A percentile compares a stretch with the other conserved stretches of the same genome.
phyloP scores from a whole-genome alignment of 2,888 invertebrate genomes.

The Hypolimnas misippus region DNA sequence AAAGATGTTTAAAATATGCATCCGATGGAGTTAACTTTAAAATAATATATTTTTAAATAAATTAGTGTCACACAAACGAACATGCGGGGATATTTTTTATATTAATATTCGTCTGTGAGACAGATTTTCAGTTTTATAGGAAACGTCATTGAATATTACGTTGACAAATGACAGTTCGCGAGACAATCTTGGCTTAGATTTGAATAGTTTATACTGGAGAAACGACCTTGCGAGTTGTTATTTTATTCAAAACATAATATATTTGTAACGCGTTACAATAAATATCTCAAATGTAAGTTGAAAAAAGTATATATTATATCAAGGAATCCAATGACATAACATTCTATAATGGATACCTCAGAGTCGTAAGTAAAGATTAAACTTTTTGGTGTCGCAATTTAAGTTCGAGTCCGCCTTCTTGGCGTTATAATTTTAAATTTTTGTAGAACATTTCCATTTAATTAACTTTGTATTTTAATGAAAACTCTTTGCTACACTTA shows the following conservation, averaged over 20 bases:
- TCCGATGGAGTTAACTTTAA: not conserved
- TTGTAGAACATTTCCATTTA: too few relatives aligned
- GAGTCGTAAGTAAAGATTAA: too few relatives aligned
- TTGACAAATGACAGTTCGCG: slow-evolving; percentile 35
- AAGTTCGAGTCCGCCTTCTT: too few relatives aligned
- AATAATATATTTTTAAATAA: not conserved
- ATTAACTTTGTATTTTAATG: too few relatives aligned
- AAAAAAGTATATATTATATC: slow-evolving; percentile 10
- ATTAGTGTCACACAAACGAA: not conserved
- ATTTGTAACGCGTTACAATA: slow-evolving; percentile 19
- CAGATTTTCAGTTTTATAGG: slow-evolving; percentile 27
- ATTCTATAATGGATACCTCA: not conserved
- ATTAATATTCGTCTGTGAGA: slow-evolving; percentile 23
- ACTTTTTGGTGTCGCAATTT: too few relatives aligned
- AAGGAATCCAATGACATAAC: not conserved
- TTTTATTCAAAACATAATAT: slow-evolving; percentile 30
- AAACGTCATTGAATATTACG: slow-evolving; percentile 26
- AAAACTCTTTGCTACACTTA: too few relatives aligned
- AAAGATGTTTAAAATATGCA: not conserved
- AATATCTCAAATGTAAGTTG: slow-evolving; percentile 18
- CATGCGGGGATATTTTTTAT: not conserved
- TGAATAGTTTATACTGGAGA: slow-evolving; percentile 34
- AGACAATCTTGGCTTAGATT: slow-evolving; percentile 36
- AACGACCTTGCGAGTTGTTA: slow-evolving; percentile 31
- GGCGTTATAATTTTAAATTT: too few relatives aligned